Evolutionary conservation across 2,797 vertebrate species (phyloP).

Genomic region (Dendrocincla tyrannina): DNA sequence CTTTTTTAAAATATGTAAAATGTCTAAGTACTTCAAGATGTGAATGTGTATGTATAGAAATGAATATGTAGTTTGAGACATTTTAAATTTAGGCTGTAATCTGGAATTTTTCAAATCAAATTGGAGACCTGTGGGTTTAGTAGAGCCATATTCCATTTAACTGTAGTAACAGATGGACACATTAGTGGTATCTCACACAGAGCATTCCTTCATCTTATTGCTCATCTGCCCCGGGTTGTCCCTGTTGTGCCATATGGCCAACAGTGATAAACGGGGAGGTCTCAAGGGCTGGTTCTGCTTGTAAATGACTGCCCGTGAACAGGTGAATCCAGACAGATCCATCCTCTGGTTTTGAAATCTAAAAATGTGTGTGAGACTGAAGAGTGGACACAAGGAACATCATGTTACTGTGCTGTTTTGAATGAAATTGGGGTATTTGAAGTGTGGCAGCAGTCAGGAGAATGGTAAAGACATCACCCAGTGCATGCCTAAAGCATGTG

Average conservation of each 20-base stretch:
- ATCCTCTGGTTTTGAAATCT: background rate
- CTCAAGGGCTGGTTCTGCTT: background rate
- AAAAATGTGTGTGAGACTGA: background rate
- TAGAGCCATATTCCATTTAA: background rate
- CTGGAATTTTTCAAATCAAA: background rate
- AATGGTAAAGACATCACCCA: background rate
- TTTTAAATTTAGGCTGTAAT: background rate
- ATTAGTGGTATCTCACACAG: background rate
- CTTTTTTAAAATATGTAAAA: background rate
- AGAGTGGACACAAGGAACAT: background rate
- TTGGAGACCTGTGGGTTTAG: background rate
- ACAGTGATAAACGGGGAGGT: background rate
- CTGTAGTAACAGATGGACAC: background rate
- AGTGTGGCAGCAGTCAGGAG: background rate
- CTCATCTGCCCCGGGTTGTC: background rate
- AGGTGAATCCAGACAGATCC: background rate
- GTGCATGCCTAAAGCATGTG: background rate
- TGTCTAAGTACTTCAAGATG: background rate
- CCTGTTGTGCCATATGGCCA: background rate
- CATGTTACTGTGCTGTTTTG: background rate
- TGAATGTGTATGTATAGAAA: background rate
- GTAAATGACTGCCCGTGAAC: background rate
- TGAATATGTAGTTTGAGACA: background rate
- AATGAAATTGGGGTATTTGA: background rate
- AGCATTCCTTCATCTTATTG: background rate